A percentile compares a stretch with the other conserved stretches of the same genome.
These are phyloP conservation scores for Diplodus sargus DNA, from an alignment of 2,797 vertebrate genomes.

Conservation along the genomic window DNA sequence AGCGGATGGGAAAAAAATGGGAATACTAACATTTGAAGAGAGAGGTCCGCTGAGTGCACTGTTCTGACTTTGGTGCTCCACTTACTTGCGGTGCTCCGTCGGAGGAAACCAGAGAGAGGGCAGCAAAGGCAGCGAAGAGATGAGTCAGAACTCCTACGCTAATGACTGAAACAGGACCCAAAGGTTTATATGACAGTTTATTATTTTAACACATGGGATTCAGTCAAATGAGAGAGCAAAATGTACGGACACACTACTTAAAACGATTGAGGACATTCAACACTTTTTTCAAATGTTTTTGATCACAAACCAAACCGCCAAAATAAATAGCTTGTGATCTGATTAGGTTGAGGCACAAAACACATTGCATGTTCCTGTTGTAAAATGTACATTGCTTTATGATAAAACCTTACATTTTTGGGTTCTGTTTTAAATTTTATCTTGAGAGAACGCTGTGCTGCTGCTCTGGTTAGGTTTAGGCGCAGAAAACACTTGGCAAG, in stretches of 20 bases:
- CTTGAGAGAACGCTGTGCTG: no score
- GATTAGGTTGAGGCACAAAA: no score
- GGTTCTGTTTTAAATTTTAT: no score
- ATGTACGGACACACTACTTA: neutral
- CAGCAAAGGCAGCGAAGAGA: conserved; percentile 61
- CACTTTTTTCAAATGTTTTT: neutral
- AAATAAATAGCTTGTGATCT: no score
- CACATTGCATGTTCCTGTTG: no score
- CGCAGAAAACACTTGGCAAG: no score
- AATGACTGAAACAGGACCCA: conserved; percentile 54
- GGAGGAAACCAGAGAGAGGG: conserved; percentile 60
- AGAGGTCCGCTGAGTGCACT: conserved; percentile 70
- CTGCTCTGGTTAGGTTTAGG: no score
- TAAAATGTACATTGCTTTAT: no score
- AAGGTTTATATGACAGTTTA: conserved; percentile 46
- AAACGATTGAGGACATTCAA: conserved; percentile 23
- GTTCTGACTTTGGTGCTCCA: conserved; percentile 66
- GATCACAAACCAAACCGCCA: neutral
- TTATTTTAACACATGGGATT: conserved; percentile 40
- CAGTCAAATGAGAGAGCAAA: conserved; percentile 11
- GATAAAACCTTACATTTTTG: no score
- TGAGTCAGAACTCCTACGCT: conserved; percentile 76
- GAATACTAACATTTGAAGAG: conserved; percentile 73
- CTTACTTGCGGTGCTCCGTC: conserved; percentile 72
- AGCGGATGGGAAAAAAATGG: neutral